Base-by-base conservation (phyloP, 2,113 vertebrate genomes). In the Galeopterus variegatus region DNA sequence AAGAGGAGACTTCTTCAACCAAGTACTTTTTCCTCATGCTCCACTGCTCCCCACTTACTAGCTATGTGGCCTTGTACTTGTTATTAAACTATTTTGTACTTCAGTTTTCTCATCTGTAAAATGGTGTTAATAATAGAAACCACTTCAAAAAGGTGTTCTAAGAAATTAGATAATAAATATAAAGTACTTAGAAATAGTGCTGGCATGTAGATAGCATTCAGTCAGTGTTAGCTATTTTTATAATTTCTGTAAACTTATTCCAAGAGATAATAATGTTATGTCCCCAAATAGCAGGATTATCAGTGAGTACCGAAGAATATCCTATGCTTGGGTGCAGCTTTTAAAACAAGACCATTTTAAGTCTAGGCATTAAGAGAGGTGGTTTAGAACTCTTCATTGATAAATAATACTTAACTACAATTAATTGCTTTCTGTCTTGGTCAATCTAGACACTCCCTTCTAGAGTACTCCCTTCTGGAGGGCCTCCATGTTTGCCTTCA, bases 101-200 rank as follows among this genome's bases (percentile, higher is more conserved):
- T 94, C 10, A 82, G 17, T 80, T 58, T 94, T 76, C 36, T 36
- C 17, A 73, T 81, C 8, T 82, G 3, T 54, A 52, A 88, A 90
- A 77, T 81, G 54, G 21, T 79, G 41, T 88, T 50, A 80, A 65
- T 24, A 96, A 60, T 54, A 73, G 21, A 96, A 94, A 62, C 24
- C 62, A 73, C 4, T 8, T 65, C 75, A 10, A 33, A 85, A 4
- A 88, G 48, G 8, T 56, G 3, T 69, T 70, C 31, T 36, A 19
- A 31, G 1, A 91, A 72, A 70, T 23, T 87, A 76, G 13, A 69
- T 82, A 52, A 80, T 64, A 80, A 62, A 28, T 56, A 58, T 19
- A 14, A 94, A 76, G 2, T 82, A 69, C n/a, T 73, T 93, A 62
- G 28, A 62, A 88, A 62, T 6, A 76, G 21, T 88, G 14, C 1